Conservation (phyloP, 92 coral and sea anemone genomes). For the Epizoanthus fatuus region DNA sequence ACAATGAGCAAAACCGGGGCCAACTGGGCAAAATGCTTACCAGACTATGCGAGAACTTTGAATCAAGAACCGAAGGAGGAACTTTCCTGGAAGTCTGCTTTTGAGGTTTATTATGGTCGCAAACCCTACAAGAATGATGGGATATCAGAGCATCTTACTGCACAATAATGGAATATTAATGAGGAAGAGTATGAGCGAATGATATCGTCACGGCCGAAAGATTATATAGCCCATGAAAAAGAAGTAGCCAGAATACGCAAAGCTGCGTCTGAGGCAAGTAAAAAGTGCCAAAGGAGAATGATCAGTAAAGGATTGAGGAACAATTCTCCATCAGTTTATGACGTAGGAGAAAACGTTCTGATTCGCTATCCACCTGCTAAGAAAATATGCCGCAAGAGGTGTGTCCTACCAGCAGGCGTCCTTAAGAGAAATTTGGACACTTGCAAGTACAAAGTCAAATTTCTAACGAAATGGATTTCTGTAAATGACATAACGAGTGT, state of each 20-base stretch:
- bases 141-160: not conserved
- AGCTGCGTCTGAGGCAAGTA: conserved; percentile 40
- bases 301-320: conserved; percentile 13
- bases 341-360: conserved; percentile 46
- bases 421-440: conserved; percentile 43
- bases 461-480: conserved; percentile 31
- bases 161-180: conserved; percentile 41
- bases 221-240: conserved; percentile 24
- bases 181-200: conserved; percentile 10
- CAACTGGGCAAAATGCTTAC: conserved; percentile 54
- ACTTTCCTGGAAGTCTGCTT: not conserved
- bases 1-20: conserved; percentile 49
- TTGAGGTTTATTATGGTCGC: no score
- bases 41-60: conserved; percentile 54
- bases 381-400: conserved; percentile 43
- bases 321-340: conserved; percentile 27
- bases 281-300: conserved; percentile 49
- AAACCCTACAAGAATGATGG: no score
- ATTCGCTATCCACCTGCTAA: conserved; percentile 56
- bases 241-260: conserved; percentile 15
- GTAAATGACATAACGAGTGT: conserved; percentile 5
- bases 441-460: conserved; percentile 48
- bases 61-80: conserved; percentile 58
- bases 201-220: conserved; percentile 42
- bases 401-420: conserved; percentile 24